Conservation (phyloP, 2,113 vertebrate species). For the Clarias gariepinus region DNA sequence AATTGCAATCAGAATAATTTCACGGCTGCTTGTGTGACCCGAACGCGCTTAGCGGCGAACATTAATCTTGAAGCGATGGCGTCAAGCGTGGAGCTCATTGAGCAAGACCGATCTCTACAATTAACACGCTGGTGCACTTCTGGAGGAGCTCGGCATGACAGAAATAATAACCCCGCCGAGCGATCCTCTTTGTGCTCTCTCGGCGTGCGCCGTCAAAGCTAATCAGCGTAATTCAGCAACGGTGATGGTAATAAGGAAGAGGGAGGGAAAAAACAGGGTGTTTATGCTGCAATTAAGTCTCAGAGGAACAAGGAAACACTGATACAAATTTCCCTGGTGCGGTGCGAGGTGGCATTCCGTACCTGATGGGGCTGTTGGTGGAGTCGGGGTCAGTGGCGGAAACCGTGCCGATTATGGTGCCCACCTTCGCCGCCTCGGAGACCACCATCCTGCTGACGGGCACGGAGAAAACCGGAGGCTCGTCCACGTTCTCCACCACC, state of each 20-base stretch:
- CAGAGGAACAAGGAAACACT: slow-evolving; percentile 1
- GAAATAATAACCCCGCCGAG: slow-evolving; percentile 31
- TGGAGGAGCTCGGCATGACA: slow-evolving; percentile 39
- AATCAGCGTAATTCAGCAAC: slow-evolving; percentile 47
- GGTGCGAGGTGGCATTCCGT: slow-evolving; percentile 15
- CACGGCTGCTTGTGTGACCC: slow-evolving; percentile 28
- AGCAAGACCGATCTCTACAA: slow-evolving; percentile 41
- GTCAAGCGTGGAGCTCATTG: slow-evolving; percentile 44
- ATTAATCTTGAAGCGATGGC: slow-evolving; percentile 38
- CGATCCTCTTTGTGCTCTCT: slow-evolving; percentile 37
- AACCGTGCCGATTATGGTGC: slow-evolving; percentile 82
- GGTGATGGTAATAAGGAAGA: slow-evolving; percentile 36
- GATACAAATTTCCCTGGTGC: background rate
- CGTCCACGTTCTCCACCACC: slow-evolving; percentile 84
- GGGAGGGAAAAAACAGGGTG: background rate
- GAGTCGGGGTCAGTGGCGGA: slow-evolving; percentile 84
- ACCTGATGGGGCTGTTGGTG: slow-evolving; percentile 84
- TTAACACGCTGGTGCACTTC: slow-evolving; percentile 44
- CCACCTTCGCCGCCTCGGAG: slow-evolving; percentile 83
- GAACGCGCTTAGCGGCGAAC: slow-evolving; percentile 34
- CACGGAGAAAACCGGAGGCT: slow-evolving; percentile 79
- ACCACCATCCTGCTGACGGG: slow-evolving; percentile 80
- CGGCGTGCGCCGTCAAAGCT: slow-evolving; percentile 29
- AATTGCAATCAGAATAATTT: slow-evolving; percentile 40
- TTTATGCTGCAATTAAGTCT: slow-evolving; percentile 36